Base-by-base conservation (phyloP, 1,140 invertebrate species). In the Dreissena polymorpha region DNA sequence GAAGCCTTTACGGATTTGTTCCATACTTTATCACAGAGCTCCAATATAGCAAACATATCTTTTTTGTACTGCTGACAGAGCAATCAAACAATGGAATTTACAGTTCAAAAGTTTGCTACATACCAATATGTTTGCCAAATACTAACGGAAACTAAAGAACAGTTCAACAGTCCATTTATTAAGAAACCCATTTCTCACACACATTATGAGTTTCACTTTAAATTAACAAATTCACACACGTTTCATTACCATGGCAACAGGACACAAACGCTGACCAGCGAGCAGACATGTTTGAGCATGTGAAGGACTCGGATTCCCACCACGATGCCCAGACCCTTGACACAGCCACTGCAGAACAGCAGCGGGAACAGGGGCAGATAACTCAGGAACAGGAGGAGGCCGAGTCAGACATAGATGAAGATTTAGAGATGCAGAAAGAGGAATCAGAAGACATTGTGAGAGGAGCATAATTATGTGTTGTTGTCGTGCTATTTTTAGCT, bases 261-360 rank as follows among this genome's bases (percentile, higher is more conserved):
- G 80, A 88, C 23, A 69, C 75, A 29, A 60, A 77, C 21, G n/a
- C 80, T 18, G 57, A 84, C 10, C 82, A 80, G 2, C 83, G 86
- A 63, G 85, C 95, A 2, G 96, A 97, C 68, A 94, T 96, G 63
- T 98, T 96, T 92, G 96, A 98, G 92, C 97, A 98, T 91, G 95
- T 98, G 0, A 95, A 96, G 86, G 95, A 97, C 86, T 94, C 96
- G 0, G 95, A 96, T 79, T 95, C 95, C 49, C 86, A 93, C 12
- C 85, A 90, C 72, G 94, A 95, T 86, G 89, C 93, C 13, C 93
- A 94, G 84, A 94, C 94, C 23, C 87, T 95, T 75, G 95, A 95
- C 91, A 93, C 94, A 16, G 95, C 95, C 23, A 95, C 94, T 2
- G 90, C 93, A 91, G 97, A 98, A 88, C 97, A 99, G 93, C 95